These are phyloP conservation scores for Agrochola lota DNA, from an alignment of 2,888 invertebrate genomes.

Conservation along the genomic window DNA sequence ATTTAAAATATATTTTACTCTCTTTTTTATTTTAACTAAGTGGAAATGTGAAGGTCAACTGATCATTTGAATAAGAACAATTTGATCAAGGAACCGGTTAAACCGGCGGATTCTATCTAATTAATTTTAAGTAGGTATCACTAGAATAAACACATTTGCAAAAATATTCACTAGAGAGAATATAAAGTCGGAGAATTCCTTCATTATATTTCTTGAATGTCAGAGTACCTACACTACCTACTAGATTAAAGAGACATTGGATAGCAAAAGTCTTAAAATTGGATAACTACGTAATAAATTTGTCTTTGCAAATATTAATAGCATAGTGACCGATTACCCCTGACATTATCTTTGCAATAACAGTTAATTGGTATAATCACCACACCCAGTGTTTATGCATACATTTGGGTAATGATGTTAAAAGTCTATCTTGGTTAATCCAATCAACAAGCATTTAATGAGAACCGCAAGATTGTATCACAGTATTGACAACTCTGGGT, in stretches of 20 bases:
- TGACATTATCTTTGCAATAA: constrained; percentile 49
- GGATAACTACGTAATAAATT: constrained; percentile 17
- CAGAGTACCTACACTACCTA: neutral
- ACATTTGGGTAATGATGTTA: constrained; percentile 40
- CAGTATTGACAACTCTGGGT: neutral
- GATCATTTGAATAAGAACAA: constrained; percentile 46
- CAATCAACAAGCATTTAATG: constrained; percentile 41
- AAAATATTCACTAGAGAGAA: constrained; percentile 20
- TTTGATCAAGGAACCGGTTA: constrained; percentile 39
- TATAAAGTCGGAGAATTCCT: constrained; percentile 11
- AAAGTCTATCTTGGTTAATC: constrained; percentile 40
- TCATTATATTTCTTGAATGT: constrained; percentile 3
- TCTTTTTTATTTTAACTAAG: constrained; percentile 44
- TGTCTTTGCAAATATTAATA: constrained; percentile 37
- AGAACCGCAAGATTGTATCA: constrained; percentile 8
- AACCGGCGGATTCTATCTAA: constrained; percentile 28
- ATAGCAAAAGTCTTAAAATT: neutral
- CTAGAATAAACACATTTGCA: constrained; percentile 11
- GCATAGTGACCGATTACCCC: constrained; percentile 42
- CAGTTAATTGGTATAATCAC: constrained; percentile 52
- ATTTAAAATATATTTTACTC: constrained; percentile 48
- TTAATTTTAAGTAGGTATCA: constrained; percentile 17
- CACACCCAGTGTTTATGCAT: constrained; percentile 47
- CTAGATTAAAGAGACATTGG: neutral
- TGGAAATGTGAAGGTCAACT: constrained; percentile 56